Evolutionary conservation across 2,888 invertebrate genomes (phyloP).

Genomic region (Druceiella hillmani): DNA sequence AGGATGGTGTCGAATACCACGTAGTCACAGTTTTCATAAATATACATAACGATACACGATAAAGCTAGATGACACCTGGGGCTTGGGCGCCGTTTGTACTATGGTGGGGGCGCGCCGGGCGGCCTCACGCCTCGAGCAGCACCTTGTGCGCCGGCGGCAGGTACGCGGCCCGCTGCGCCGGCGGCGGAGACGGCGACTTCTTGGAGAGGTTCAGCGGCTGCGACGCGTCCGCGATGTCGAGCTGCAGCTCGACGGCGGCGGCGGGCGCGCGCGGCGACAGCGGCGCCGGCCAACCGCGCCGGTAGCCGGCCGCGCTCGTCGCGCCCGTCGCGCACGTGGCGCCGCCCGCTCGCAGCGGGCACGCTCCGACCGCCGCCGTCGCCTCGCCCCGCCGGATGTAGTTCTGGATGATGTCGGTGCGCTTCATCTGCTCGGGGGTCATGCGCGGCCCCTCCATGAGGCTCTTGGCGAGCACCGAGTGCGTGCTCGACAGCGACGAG

Average conservation of each 20-base stretch:
- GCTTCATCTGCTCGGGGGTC: conserved; percentile 89
- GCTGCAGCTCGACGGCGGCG: conserved; percentile 54
- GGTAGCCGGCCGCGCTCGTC: conserved; percentile 38
- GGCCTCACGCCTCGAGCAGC: conserved; percentile 59
- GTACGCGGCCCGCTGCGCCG: conserved; percentile 51
- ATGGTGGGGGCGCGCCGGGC: conserved; percentile 35
- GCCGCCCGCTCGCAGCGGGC: conserved; percentile 38
- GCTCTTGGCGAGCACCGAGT: conserved; percentile 84
- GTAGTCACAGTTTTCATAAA: conserved; percentile 32
- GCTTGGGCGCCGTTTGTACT: conserved; percentile 9
- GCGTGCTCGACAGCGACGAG: conserved; percentile 72
- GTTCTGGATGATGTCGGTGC: conserved; percentile 88
- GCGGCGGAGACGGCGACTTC: conserved; percentile 73
- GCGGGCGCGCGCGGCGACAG: conserved; percentile 47
- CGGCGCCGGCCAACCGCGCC: conserved; percentile 35
- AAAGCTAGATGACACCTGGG: neutral
- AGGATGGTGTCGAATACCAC: conserved; percentile 49
- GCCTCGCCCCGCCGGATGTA: conserved; percentile 79
- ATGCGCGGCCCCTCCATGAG: conserved; percentile 90
- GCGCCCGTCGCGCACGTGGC: conserved; percentile 31
- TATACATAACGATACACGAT: conserved; percentile 1
- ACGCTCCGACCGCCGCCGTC: conserved; percentile 37
- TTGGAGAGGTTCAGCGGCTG: conserved; percentile 88
- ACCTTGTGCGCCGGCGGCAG: conserved; percentile 54
- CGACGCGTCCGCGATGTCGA: conserved; percentile 76